phyloP scores from a whole-genome alignment of 2,797 vertebrate genomes.

The Hemibagrus guttatus region DNA sequence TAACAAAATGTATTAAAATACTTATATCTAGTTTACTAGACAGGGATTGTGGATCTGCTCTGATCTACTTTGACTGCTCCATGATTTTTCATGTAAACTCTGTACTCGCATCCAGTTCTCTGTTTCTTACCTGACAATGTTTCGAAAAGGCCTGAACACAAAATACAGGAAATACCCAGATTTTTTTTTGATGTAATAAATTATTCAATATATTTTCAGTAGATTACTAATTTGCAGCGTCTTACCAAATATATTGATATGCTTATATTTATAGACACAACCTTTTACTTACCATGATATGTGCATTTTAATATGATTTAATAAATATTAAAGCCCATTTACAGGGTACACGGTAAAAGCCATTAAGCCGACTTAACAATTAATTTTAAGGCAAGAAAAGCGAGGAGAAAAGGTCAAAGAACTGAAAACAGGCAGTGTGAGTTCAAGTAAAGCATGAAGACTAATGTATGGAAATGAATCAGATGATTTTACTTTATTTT shows the following conservation, averaged over 20 bases:
- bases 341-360: neutral
- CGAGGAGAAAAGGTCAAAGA: neutral
- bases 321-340: neutral
- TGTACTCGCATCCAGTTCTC: neutral
- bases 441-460: neutral
- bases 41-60: neutral
- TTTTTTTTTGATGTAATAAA: no score
- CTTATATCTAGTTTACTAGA: neutral
- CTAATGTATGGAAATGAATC: neutral
- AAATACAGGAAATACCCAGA: neutral
- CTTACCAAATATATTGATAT: neutral
- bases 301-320: neutral
- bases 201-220: neutral
- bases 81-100: neutral
- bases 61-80: neutral
- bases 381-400: neutral
- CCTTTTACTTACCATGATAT: neutral
- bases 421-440: neutral
- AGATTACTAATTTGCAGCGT: neutral
- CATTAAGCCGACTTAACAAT: no score
- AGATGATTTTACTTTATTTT: no score
- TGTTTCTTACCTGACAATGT: neutral
- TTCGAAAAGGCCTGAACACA: neutral
- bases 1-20: neutral
- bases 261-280: neutral